Percentiles rank a stretch among this genome's conserved stretches.
phyloP scores from a whole-genome alignment of 2,797 vertebrate genomes.

The Psittacula echo region DNA sequence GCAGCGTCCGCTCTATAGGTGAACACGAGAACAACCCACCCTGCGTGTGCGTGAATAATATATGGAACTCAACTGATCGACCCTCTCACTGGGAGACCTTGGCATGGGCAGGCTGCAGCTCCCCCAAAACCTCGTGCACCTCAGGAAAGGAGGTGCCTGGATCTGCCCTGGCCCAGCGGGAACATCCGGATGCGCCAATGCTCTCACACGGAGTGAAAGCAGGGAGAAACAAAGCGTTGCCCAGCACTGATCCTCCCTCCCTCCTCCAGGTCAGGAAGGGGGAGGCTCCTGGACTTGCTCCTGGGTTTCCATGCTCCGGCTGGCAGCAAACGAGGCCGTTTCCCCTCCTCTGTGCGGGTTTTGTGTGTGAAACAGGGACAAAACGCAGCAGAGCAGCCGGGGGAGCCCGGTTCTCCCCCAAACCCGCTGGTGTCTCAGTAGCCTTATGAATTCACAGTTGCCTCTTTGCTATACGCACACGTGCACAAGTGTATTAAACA shows the following conservation, averaged over 20 bases:
- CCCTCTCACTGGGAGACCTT: background rate
- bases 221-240: background rate
- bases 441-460: constrained; percentile 84
- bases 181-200: background rate
- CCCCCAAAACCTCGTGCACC: background rate
- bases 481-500: constrained; percentile 73
- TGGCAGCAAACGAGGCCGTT: background rate
- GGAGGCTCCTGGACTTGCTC: background rate
- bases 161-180: background rate
- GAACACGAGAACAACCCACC: constrained; percentile 21
- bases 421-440: constrained; percentile 69
- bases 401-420: constrained; percentile 9
- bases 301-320: background rate
- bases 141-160: background rate
- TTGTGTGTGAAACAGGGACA: background rate
- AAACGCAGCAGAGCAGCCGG: background rate
- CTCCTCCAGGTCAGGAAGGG: background rate
- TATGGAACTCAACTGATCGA: background rate
- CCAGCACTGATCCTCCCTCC: background rate
- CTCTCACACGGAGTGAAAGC: background rate
- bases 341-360: background rate
- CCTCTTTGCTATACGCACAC: constrained; percentile 79
- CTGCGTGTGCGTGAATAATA: background rate
- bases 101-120: background rate
- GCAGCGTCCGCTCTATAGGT: constrained; percentile 18